phyloP scores from a whole-genome alignment of 1,140 invertebrate species.

The Leucophenga varia region DNA sequence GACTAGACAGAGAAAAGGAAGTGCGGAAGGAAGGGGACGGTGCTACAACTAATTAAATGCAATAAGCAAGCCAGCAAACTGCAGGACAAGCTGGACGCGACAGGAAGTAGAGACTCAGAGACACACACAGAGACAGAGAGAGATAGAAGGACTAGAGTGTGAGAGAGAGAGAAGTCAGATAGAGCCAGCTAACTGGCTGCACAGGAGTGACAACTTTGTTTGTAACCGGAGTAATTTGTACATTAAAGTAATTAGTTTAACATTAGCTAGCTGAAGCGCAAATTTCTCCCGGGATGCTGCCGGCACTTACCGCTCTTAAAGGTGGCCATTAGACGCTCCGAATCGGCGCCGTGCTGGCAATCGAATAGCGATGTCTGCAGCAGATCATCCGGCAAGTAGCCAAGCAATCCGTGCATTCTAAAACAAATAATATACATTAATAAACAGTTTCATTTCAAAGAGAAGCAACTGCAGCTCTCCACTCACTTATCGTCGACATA shows the following conservation, averaged over 20 bases:
- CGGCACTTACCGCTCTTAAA: slow-evolving; percentile 84
- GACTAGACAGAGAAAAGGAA: background rate
- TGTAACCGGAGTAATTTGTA: background rate
- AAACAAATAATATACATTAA: slow-evolving; percentile 49
- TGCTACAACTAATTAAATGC: slow-evolving; percentile 8
- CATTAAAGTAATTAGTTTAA: slow-evolving; percentile 11
- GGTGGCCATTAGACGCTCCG: slow-evolving; percentile 59
- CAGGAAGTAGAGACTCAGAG: too few species aligned
- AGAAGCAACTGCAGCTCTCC: too few species aligned
- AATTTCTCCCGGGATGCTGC: too few species aligned
- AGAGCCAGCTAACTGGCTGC: too few species aligned
- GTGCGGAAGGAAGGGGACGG: background rate
- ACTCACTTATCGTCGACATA: slow-evolving; percentile 91
- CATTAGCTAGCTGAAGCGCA: slow-evolving; percentile 4
- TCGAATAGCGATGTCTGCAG: slow-evolving; percentile 82
- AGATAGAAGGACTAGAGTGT: too few species aligned
- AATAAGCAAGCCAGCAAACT: slow-evolving; percentile 1
- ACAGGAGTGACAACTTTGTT: slow-evolving; percentile 10
- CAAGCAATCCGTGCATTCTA: slow-evolving; percentile 78
- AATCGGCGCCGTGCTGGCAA: slow-evolving; percentile 82
- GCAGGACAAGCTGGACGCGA: too few species aligned
- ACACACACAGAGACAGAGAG: background rate
- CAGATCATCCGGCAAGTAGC: slow-evolving; percentile 78
- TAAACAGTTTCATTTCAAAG: background rate
- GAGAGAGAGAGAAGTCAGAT: too few species aligned